These are phyloP conservation scores for Hydropsyche betteni DNA, from an alignment of 2,888 invertebrate species.

Conservation along the genomic window DNA sequence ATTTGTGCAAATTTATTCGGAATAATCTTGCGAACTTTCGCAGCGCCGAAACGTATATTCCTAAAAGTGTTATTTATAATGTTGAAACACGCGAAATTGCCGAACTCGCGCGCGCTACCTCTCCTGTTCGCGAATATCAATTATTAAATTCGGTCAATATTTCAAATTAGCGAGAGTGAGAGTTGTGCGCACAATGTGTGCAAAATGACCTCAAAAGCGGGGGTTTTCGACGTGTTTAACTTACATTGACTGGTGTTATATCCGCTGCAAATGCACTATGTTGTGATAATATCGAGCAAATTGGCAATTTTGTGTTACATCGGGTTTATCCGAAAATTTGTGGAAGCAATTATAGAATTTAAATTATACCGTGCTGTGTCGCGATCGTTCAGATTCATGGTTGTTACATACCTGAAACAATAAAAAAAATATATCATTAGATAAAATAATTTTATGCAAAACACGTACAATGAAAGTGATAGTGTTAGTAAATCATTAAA, in stretches of 20 bases:
- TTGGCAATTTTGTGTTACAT: too few relatives aligned
- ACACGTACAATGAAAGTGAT: too few relatives aligned
- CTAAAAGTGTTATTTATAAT: constrained; percentile 30
- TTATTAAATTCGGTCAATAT: constrained; percentile 16
- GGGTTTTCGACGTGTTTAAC: too few relatives aligned
- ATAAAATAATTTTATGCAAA: too few relatives aligned
- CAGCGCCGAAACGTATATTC: constrained; percentile 9
- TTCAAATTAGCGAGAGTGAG: not conserved
- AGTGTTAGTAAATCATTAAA: too few relatives aligned
- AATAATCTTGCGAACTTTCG: constrained; percentile 15
- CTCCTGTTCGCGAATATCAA: not conserved
- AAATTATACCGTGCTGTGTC: too few relatives aligned
- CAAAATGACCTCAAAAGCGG: too few relatives aligned
- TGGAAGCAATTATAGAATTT: too few relatives aligned
- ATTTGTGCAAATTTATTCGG: constrained; percentile 37
- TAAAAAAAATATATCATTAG: not conserved
- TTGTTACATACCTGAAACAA: constrained; percentile 3
- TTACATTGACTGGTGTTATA: too few relatives aligned
- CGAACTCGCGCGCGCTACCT: not conserved
- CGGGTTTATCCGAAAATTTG: too few relatives aligned
- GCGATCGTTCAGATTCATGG: not conserved
- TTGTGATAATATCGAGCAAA: too few relatives aligned
- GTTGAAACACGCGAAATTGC: constrained; percentile 21
- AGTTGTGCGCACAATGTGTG: not conserved
- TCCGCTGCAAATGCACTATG: too few relatives aligned